Evolutionary conservation across 2,113 vertebrate genomes (phyloP).

Genomic region (Dolichotis patagonum): DNA sequence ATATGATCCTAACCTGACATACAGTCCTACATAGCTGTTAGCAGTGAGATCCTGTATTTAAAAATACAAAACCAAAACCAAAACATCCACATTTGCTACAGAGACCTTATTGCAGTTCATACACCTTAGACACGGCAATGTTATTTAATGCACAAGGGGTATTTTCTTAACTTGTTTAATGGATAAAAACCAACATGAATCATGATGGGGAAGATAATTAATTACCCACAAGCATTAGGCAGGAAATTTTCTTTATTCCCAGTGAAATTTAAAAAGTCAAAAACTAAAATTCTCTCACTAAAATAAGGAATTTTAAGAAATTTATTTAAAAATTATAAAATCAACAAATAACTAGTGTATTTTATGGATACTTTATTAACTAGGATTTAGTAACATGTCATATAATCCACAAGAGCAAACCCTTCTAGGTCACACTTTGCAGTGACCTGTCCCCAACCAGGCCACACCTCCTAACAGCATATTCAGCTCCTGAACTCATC

Average conservation of each 20-base stretch:
- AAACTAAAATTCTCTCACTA: not conserved
- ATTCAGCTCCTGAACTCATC: not conserved
- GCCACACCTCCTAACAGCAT: not conserved
- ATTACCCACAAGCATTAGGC: not conserved
- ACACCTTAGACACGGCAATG: not conserved
- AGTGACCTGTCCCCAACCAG: not conserved
- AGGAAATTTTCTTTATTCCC: not conserved
- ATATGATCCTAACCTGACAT: not conserved
- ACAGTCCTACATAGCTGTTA: not conserved
- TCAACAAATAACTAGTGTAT: not conserved
- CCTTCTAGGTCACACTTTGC: not conserved
- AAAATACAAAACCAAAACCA: not conserved
- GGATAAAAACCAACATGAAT: not conserved
- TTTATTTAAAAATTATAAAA: not conserved
- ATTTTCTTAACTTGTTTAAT: not conserved
- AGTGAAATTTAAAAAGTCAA: not conserved
- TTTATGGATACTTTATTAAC: not conserved
- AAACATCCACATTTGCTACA: not conserved
- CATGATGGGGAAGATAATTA: not conserved
- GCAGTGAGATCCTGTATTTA: not conserved
- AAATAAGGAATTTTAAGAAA: not conserved
- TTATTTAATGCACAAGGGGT: not conserved
- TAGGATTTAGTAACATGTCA: not conserved
- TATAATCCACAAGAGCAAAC: not conserved
- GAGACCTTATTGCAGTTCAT: not conserved